Conservation (phyloP, 2,113 vertebrate species). For the Isichthys henryi region DNA sequence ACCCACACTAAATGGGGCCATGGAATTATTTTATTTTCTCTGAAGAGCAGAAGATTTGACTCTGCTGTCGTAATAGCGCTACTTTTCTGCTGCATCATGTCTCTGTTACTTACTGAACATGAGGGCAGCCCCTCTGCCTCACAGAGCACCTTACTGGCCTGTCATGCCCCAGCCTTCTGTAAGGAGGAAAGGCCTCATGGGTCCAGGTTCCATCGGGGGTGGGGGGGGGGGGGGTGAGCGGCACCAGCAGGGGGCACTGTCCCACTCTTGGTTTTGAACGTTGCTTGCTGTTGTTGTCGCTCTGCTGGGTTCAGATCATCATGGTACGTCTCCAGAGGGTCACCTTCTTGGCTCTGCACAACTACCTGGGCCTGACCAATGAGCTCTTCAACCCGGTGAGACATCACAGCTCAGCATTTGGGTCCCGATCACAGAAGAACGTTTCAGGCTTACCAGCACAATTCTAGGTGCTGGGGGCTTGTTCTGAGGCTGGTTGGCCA, state of each 20-base stretch:
- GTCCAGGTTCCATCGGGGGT: not conserved
- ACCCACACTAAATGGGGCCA: not conserved
- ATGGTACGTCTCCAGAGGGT: conserved; percentile 94
- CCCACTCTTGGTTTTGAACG: not conserved
- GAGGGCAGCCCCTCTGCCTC: not conserved
- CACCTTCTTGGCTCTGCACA: conserved; percentile 85
- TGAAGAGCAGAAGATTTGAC: not conserved
- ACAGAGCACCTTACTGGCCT: not conserved
- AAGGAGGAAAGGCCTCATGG: not conserved
- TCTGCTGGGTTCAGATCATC: conserved; percentile 69
- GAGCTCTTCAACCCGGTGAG: conserved; percentile 87
- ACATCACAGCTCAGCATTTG: not conserved
- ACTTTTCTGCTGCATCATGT: not conserved
- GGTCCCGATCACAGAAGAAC: not conserved
- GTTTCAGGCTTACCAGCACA: not conserved
- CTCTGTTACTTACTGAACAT: not conserved
- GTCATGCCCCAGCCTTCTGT: not conserved
- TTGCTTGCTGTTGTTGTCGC: not conserved
- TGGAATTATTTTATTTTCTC: not conserved
- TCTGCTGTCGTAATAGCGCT: not conserved
- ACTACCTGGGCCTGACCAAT: conserved; percentile 87
- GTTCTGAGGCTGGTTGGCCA: not conserved
- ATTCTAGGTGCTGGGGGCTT: not conserved
- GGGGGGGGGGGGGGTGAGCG: not conserved
- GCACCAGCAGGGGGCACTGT: not conserved